Evolutionary conservation across 1,140 invertebrate species (phyloP).

Genomic region (Drosophila biarmipes): DNA sequence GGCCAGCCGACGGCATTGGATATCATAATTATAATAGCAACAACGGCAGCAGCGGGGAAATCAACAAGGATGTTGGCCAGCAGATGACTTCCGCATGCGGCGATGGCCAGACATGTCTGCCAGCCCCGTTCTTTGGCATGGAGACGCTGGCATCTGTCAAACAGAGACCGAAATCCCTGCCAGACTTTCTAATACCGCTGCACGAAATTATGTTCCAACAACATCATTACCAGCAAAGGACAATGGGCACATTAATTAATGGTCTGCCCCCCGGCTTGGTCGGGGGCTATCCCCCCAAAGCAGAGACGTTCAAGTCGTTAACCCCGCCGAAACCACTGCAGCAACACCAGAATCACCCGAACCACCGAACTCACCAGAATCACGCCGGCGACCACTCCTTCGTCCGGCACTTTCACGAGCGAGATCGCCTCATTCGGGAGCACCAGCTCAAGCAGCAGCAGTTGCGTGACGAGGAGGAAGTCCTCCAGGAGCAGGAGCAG

Average conservation of each 20-base stretch:
- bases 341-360: conserved; percentile 26
- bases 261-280: conserved; percentile 59
- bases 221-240: conserved; percentile 57
- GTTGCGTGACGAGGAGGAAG: conserved; percentile 63
- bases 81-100: conserved; percentile 44
- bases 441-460: conserved; percentile 81
- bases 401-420: conserved; percentile 81
- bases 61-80: conserved; percentile 40
- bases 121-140: conserved; percentile 64
- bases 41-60: conserved; percentile 6
- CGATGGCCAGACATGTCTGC: conserved; percentile 67
- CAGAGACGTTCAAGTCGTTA: conserved; percentile 75
- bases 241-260: conserved; percentile 78
- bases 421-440: conserved; percentile 83
- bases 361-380: conserved; percentile 13
- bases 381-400: conserved; percentile 73
- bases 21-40: conserved; percentile 74
- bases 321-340: conserved; percentile 63
- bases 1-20: conserved; percentile 55
- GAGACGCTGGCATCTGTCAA: conserved; percentile 59
- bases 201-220: conserved; percentile 78
- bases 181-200: conserved; percentile 75
- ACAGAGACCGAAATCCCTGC: conserved; percentile 71
- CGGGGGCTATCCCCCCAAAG: conserved; percentile 34
- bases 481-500: conserved; percentile 35